Base-by-base conservation (phyloP, 2,113 vertebrate genomes). In the cattle (Bos taurus) region DNA sequence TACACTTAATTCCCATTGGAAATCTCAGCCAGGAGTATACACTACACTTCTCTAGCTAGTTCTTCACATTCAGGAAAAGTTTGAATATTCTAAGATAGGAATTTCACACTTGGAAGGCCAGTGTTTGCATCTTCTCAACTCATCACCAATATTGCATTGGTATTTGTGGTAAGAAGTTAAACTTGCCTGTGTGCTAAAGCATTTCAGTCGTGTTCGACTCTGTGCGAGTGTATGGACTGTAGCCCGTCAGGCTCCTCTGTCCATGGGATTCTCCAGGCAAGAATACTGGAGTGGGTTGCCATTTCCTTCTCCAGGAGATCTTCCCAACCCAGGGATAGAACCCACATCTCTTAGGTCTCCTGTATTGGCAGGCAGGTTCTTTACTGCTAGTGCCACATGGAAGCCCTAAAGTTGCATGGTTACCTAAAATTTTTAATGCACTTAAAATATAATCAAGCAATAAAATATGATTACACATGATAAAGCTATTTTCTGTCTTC, bases 401-500 rank as follows among this genome's bases (percentile, higher is more conserved):
- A 40, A 71, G 67, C 67, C 67, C 5, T 23, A 40, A 71, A 71
- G 10, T 71, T 71, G 10, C 17, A 77, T 80, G 64, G 48, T 94
- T 94, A 94, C 33, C 2, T 64, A 78, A 94, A 87, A 90, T 28
- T 14, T 89, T 80, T 88, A 92, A 16, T 85, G 21, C 17, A 52
- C 77, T 92, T 95, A 48, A 90, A 95, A 81, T 84, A 88, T 93
- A 90, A 80, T 54, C 56, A 95, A 91, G 5, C 26, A 92, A 56
- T 77, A 52, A 82, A 85, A 64, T 89, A 93, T 92, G 30, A 96
- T 94, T 88, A 48, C 10, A 90, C 28, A 50, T 80, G 33, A 74
- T 80, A 77, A 85, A 95, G 88, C 90, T 94, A 85, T 93, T 97
- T 91, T 92, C 16, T 59, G 6, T 92, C 28, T 95, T 88, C 52